These are phyloP conservation scores for Triplophysa rosa DNA, from an alignment of 2,113 vertebrate species.

Conservation along the genomic window DNA sequence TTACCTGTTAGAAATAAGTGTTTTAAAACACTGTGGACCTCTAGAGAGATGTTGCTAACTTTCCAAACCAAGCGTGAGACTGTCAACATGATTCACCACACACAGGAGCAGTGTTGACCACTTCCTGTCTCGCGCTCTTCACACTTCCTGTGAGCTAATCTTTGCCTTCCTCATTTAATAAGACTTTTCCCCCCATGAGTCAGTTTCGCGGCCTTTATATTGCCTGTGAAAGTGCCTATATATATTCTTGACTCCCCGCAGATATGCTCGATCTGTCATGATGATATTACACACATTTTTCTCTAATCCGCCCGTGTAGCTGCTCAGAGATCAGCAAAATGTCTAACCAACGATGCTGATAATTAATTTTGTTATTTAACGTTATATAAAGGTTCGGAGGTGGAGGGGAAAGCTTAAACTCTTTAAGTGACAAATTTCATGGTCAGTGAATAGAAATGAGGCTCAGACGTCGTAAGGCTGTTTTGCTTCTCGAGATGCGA, in stretches of 20 bases:
- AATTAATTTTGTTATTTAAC: conserved; percentile 45
- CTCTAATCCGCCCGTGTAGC: conserved; percentile 4
- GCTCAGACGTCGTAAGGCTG: conserved; percentile 3
- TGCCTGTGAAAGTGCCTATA: background rate
- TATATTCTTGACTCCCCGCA: conserved; percentile 17
- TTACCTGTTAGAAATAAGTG: background rate
- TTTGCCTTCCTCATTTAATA: conserved; percentile 18
- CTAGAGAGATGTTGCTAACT: background rate
- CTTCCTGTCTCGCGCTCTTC: conserved; percentile 17
- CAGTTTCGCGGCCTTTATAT: conserved; percentile 7
- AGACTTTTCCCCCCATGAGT: conserved; percentile 3
- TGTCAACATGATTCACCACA: background rate
- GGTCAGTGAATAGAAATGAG: conserved; percentile 7
- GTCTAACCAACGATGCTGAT: conserved; percentile 44
- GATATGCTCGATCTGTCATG: background rate
- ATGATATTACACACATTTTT: conserved; percentile 20
- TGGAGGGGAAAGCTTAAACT: conserved; percentile 37
- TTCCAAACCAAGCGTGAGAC: background rate
- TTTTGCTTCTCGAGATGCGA: conserved; percentile 3
- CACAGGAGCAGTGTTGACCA: background rate
- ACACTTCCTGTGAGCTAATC: conserved; percentile 14
- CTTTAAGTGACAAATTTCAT: conserved; percentile 12
- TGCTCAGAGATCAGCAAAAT: conserved; percentile 26
- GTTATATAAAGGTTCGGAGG: conserved; percentile 27
- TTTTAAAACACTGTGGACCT: background rate